Percentiles rank a stretch among this genome's conserved stretches.
Conservation (phyloP, 2,113 vertebrate genomes). For the Urocynchramus pylzowi region DNA sequence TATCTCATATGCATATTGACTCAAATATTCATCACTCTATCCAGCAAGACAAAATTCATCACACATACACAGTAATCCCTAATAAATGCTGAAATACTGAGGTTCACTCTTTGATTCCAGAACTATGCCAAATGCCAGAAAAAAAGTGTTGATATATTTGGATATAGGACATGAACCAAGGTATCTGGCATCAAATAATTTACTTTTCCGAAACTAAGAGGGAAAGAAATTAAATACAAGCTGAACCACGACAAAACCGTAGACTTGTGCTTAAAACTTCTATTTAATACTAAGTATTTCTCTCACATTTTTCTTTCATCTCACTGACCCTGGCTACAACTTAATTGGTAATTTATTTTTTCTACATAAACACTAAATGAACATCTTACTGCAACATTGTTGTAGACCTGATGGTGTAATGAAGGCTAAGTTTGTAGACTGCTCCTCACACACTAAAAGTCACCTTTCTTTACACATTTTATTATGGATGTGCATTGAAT, state of each 20-base stretch:
- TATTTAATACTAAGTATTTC: background rate
- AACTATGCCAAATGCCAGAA: background rate
- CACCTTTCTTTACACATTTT: background rate
- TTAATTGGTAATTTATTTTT: background rate
- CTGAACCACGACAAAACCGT: background rate
- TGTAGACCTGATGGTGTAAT: background rate
- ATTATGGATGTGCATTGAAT: background rate
- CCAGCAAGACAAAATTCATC: background rate
- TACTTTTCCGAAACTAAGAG: background rate
- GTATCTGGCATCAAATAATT: background rate
- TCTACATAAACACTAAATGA: background rate
- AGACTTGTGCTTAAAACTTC: background rate
- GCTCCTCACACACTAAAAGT: background rate
- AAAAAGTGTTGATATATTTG: background rate
- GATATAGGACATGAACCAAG: background rate
- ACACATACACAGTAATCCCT: background rate
- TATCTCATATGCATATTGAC: background rate
- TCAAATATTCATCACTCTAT: background rate
- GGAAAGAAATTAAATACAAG: background rate
- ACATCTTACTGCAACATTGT: background rate
- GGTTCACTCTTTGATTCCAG: background rate
- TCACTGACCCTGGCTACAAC: background rate
- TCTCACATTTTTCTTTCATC: background rate
- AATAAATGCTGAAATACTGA: background rate
- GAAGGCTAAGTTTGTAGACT: background rate